Base-by-base conservation (phyloP, 2,113 vertebrate genomes). In the Podarcis muralis region DNA sequence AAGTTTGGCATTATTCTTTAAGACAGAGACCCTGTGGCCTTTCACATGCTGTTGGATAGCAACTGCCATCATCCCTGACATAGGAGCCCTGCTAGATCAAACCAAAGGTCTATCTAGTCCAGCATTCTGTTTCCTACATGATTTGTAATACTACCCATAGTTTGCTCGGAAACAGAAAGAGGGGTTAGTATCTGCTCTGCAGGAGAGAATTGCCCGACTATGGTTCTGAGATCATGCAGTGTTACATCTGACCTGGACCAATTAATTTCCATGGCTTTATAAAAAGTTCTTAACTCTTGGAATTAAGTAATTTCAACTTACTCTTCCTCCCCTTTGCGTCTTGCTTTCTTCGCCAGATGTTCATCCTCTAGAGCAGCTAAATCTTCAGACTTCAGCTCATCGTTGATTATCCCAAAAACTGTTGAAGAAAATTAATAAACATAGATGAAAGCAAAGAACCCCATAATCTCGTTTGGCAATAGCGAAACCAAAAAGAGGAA, bases 331-430 rank as follows among this genome's bases (percentile, higher is more conserved):
- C 96, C 95, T 86, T 94, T 96, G 74, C 93, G 96, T 86, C 97
- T 98, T 86, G 97, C 96, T 97, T 96, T 98, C 97, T 99, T 99
- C 62, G 97, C 95, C 92, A 98, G 83, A 87, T 98, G 98, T 88
- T 97, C 96, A 92, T 94, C 96, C 92, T 99, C 98, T 91, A 98
- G 91, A 40, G 82, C 87, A 43, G 92, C 93, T 32, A 98, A 81
- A n/a, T 94, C 97, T 83, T 97, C 94, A 0, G 40, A 43, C 9
- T 95, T 97, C 65, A 96, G 96, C 71, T 98, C 98, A 86, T 90
- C 96, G 69, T 94, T 96, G 88, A 99, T 96, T 59, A 96, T 93
- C 40, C 86, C 97, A 92, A 99, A 98, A 13, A 98, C 99, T 99
- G 86, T 22, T 94, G 91, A 37, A 86, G 88, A 91, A 91, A 84